Evolutionary conservation across 2,888 invertebrate species (phyloP).

Genomic region (Noctua janthe): DNA sequence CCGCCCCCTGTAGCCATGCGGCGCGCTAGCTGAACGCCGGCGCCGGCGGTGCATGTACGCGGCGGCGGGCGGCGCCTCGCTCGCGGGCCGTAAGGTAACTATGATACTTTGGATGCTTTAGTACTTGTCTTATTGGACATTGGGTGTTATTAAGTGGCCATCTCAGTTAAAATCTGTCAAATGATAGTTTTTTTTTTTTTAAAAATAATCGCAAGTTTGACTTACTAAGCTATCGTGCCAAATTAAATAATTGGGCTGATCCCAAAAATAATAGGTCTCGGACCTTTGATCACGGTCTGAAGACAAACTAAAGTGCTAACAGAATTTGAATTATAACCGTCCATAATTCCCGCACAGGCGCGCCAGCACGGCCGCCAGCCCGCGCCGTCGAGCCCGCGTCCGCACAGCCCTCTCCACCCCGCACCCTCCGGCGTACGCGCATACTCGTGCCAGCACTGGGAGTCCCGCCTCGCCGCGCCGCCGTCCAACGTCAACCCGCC

Average conservation of each 20-base stretch:
- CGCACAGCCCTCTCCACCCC: constrained; percentile 89
- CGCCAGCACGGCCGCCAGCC: constrained; percentile 90
- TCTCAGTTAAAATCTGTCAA: not conserved
- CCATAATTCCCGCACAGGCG: constrained; percentile 75
- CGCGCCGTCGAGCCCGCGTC: constrained; percentile 89
- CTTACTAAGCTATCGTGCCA: not conserved
- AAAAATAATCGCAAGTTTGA: not conserved
- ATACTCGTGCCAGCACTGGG: constrained; percentile 91
- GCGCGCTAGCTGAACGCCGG: constrained; percentile 82
- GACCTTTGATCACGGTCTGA: not conserved
- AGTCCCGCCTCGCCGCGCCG: constrained; percentile 89
- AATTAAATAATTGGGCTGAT: not conserved
- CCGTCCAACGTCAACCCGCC: constrained; percentile 86
- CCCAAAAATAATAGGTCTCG: not conserved
- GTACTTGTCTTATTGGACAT: not conserved
- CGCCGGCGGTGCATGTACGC: constrained; percentile 94
- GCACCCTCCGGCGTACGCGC: constrained; percentile 90
- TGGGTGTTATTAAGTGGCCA: not conserved
- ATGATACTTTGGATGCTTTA: not conserved
- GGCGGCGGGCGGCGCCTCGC: constrained; percentile 96
- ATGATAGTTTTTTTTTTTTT: not conserved
- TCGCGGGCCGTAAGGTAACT: constrained; percentile 94
- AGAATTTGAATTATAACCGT: not conserved
- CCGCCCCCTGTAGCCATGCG: constrained; percentile 67
- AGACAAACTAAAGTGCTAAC: not conserved